Evolutionary conservation across 2,888 invertebrate genomes (phyloP).

Genomic region (Amiota communis): DNA sequence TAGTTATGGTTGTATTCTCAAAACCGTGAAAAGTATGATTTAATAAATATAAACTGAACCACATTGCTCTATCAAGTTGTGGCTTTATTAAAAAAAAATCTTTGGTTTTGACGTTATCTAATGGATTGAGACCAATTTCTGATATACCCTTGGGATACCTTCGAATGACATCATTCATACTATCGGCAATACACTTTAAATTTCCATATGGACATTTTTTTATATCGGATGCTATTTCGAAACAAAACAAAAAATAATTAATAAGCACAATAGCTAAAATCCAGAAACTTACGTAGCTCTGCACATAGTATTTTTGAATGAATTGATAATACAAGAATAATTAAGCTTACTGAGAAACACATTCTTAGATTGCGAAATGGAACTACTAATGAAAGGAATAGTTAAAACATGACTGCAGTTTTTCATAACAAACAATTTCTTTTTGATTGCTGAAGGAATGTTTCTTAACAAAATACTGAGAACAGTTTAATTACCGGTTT

Average conservation of each 20-base stretch:
- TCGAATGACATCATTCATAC: slow-evolving; percentile 38
- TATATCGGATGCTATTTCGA: slow-evolving; percentile 35
- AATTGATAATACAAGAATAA: too few relatives aligned
- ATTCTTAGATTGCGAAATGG: too few relatives aligned
- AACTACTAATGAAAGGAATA: too few relatives aligned
- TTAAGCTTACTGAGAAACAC: too few relatives aligned
- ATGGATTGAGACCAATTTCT: slow-evolving; percentile 17
- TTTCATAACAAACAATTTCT: too few relatives aligned
- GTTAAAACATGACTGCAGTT: too few relatives aligned
- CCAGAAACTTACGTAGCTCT: slow-evolving; percentile 40
- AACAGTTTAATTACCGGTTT: not conserved
- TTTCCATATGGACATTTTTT: slow-evolving; percentile 42
- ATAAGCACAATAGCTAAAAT: not conserved
- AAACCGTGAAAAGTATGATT: slow-evolving; percentile 31
- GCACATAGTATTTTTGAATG: not conserved
- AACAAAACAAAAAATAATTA: not conserved
- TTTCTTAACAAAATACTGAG: not conserved
- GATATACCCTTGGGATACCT: slow-evolving; percentile 38
- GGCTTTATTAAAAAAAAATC: not conserved
- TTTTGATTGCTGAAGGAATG: too few relatives aligned
- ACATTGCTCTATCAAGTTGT: not conserved
- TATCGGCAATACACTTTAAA: slow-evolving; percentile 37
- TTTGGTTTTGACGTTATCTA: slow-evolving; percentile 30
- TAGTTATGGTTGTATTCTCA: slow-evolving; percentile 28
- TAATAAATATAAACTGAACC: slow-evolving; percentile 27